Percentiles rank a stretch among this genome's conserved stretches.
These are phyloP conservation scores for Drosophila subsilvestris DNA, from an alignment of 2,888 invertebrate genomes.

Conservation along the genomic window DNA sequence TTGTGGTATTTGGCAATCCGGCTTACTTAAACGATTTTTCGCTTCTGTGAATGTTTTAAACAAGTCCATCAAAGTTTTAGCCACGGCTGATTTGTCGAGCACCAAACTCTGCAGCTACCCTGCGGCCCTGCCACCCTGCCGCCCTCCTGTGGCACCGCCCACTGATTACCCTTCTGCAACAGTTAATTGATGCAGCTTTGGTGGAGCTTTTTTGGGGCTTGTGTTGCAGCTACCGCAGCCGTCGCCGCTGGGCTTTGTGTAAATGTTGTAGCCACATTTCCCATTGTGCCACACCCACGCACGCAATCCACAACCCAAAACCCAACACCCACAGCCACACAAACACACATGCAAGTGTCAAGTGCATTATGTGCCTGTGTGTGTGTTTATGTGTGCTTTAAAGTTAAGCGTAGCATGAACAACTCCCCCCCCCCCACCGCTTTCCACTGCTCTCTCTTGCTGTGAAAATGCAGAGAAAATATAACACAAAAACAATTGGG, in stretches of 20 bases:
- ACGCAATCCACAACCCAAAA: neutral
- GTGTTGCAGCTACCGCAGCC: conserved; percentile 16
- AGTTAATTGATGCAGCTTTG: conserved; percentile 45
- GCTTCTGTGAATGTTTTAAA: conserved; percentile 68
- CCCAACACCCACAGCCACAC: conserved; percentile 3
- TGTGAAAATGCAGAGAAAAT: conserved; percentile 38
- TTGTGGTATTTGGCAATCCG: conserved; percentile 58
- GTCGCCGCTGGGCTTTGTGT: conserved; percentile 46
- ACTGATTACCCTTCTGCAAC: conserved; percentile 24
- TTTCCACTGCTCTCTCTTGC: neutral
- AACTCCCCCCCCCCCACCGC: neutral
- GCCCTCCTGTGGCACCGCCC: neutral
- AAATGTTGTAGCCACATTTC: conserved; percentile 47
- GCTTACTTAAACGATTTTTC: conserved; percentile 59
- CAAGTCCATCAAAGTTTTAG: conserved; percentile 67
- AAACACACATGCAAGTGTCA: conserved; percentile 16
- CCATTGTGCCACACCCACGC: conserved; percentile 28
- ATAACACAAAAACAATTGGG: conserved; percentile 25
- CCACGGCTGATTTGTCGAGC: conserved; percentile 61
- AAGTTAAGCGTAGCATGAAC: conserved; percentile 1
- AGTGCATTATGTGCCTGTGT: conserved; percentile 3
- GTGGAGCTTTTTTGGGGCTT: conserved; percentile 29
- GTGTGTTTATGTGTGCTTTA: conserved; percentile 4
- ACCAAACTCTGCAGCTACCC: neutral
- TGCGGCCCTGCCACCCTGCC: conserved; percentile 1